A percentile compares a stretch with the other conserved stretches of the same genome.
Evolutionary conservation across 2,797 vertebrate species (phyloP).

Genomic region (Sebastolobus altivelis): DNA sequence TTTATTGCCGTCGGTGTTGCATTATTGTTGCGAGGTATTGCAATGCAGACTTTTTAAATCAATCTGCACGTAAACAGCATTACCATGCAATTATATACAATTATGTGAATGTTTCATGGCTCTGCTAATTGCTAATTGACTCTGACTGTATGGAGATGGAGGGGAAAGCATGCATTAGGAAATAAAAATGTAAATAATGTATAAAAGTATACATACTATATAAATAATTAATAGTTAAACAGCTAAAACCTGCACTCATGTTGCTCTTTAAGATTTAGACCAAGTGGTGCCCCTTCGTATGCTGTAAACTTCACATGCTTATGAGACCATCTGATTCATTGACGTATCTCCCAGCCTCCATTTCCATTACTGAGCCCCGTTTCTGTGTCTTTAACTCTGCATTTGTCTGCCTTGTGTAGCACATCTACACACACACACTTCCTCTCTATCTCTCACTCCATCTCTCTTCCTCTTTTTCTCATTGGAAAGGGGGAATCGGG

Average conservation of each 20-base stretch:
- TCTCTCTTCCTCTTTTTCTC: conserved; percentile 74
- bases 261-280: conserved; percentile 10
- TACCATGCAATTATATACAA: conserved; percentile 12
- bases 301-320: conserved; percentile 26
- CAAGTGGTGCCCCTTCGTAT: background rate
- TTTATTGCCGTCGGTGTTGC: conserved; percentile 8
- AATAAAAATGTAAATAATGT: background rate
- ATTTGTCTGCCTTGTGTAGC: conserved; percentile 46
- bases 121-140: conserved; percentile 33
- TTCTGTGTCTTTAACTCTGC: conserved; percentile 60
- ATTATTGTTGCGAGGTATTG: background rate
- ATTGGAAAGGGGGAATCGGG: conserved; percentile 63
- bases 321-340: conserved; percentile 49
- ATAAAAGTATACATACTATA: background rate
- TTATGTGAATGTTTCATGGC: background rate
- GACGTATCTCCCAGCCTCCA: conserved; percentile 44
- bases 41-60: conserved; percentile 16
- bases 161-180: background rate
- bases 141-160: background rate
- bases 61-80: conserved; percentile 21
- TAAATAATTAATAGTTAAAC: background rate
- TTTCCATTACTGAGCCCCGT: conserved; percentile 53
- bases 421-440: conserved; percentile 36
- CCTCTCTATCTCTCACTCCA: conserved; percentile 67
- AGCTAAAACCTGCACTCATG: background rate